A percentile compares a stretch with the other conserved stretches of the same genome.
Conservation (phyloP, 2,113 vertebrate species). For the Ctenomys sociabilis region DNA sequence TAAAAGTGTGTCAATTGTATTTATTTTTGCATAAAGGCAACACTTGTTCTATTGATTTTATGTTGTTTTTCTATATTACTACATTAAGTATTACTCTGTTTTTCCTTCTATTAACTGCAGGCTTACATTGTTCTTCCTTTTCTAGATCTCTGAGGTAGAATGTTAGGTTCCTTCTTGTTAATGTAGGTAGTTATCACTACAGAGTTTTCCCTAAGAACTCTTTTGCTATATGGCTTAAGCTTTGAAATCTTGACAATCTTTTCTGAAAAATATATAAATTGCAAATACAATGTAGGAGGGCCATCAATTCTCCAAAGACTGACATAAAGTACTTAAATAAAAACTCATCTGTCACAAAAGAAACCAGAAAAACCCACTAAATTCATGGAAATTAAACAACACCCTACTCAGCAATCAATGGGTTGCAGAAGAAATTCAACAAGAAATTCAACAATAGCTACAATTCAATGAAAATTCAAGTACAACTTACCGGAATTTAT, state of each 20-base stretch:
- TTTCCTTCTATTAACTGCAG: not conserved
- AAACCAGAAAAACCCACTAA: too few relatives aligned
- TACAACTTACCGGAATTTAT: too few relatives aligned
- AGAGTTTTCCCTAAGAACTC: not conserved
- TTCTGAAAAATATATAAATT: not conserved
- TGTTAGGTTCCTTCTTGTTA: not conserved
- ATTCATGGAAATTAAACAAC: too few relatives aligned
- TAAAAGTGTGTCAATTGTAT: not conserved
- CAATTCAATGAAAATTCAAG: too few relatives aligned
- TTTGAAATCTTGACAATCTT: not conserved
- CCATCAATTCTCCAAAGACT: not conserved
- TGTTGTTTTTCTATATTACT: not conserved
- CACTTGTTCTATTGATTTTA: not conserved
- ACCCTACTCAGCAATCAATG: too few relatives aligned
- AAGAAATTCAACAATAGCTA: too few relatives aligned
- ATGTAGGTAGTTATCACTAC: not conserved
- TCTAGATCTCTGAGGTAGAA: not conserved
- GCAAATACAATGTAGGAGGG: not conserved
- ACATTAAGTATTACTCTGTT: not conserved
- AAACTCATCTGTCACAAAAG: not conserved
- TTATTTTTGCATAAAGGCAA: not conserved
- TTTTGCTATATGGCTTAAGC: not conserved
- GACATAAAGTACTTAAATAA: not conserved
- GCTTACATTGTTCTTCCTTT: not conserved
- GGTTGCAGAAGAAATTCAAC: too few relatives aligned